Evolutionary conservation across 2,113 vertebrate genomes (phyloP), one percentile per base, ranked within the genome.

Genomic region (Elachura formosa): DNA sequence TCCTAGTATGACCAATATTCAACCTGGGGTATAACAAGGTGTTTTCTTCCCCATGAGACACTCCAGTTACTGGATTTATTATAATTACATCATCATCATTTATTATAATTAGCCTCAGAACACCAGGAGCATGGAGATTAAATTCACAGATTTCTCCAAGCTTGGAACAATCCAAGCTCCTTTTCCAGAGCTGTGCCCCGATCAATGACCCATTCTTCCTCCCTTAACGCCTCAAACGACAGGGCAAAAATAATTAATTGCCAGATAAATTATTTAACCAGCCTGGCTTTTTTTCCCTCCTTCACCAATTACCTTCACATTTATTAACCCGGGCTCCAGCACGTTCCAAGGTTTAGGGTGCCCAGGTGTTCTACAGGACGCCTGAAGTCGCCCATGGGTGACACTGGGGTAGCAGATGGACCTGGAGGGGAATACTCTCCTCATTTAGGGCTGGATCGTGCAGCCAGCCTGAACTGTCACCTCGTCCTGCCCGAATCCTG

Each of bases 21-120:
- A 23, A 0, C 20, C 19, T 12, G 6, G 28, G 61, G 36, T 0
- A 3, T 4, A 41, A 61, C 18, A 36, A 52, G 7, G 1, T 5
- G 0, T 43, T 41, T 5, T 1, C 19, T 6, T 11, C 25, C 20
- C 26, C 21, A 0, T 1, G 36, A 48, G 16, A 69, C 5, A 22
- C 21, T 49, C 6, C 51, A 26, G 3, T 23, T 34, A 29, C 28
- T 5, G n/a, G 14, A 40, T 56, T 82, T 11, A 64, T 66, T 31
- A 5, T 2, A 22, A 66, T 25, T 14, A 23, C 24, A 9, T 21
- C 5, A 14, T 85, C 43, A 36, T 2, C 21, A 59, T 73, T 78
- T 51, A 46, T 62, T 36, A 1, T 7, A 56, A 74, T 40, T 33
- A 61, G 41, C 38, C 58, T 25, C 58, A 25, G 40, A 84, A 16